Percentiles rank a stretch among this genome's conserved stretches.
Evolutionary conservation across 1,140 invertebrate genomes (phyloP).

Genomic region (Carposina sasakii): DNA sequence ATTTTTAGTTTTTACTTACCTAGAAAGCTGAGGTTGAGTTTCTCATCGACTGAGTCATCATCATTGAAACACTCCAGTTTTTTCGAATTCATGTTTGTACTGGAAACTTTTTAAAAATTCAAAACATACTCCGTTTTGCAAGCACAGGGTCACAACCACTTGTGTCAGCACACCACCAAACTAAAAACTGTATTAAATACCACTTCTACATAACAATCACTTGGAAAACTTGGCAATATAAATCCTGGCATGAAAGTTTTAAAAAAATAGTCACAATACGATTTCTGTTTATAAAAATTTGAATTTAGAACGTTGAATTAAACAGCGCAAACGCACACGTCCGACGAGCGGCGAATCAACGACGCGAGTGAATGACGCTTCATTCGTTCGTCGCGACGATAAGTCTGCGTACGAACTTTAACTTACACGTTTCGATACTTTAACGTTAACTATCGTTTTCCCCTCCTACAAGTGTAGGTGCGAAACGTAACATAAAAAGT

Average conservation of each 20-base stretch:
- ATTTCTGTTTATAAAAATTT: conserved; percentile 23
- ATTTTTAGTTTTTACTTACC: too few relatives aligned
- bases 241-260: too few relatives aligned
- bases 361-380: conserved; percentile 53
- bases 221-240: too few relatives aligned
- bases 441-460: too few relatives aligned
- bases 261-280: conserved; percentile 20
- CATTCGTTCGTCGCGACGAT: conserved; percentile 7
- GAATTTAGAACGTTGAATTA: conserved; percentile 33
- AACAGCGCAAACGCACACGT: conserved; percentile 39
- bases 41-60: conserved; percentile 60
- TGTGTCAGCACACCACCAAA: conserved; percentile 39
- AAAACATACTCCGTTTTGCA: conserved; percentile 38
- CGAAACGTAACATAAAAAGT: too few relatives aligned
- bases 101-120: conserved; percentile 34
- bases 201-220: too few relatives aligned
- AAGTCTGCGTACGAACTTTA: too few relatives aligned
- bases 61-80: conserved; percentile 64
- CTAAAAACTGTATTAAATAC: too few relatives aligned
- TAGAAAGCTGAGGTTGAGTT: conserved; percentile 67
- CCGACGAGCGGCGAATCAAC: conserved; percentile 34
- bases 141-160: conserved; percentile 45
- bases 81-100: conserved; percentile 63
- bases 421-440: too few relatives aligned
- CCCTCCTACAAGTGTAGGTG: too few relatives aligned